phyloP scores from a whole-genome alignment of 2,888 invertebrate species.

The Cantharis rustica region DNA sequence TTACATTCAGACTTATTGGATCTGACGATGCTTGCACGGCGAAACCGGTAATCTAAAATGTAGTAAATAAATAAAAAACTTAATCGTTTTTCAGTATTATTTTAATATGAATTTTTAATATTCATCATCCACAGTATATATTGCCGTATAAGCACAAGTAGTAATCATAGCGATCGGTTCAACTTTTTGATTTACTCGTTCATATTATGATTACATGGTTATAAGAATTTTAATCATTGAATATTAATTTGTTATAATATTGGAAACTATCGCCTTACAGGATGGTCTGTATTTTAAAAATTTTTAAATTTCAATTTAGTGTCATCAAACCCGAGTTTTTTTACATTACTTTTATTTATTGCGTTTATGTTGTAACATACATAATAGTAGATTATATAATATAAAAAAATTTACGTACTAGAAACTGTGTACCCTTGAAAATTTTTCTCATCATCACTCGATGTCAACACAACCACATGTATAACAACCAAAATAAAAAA shows the following conservation, averaged over 20 bases:
- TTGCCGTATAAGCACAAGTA: not conserved
- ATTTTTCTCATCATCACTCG: not conserved
- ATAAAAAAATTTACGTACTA: too few relatives aligned
- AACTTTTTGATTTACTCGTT: not conserved
- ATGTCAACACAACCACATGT: not conserved
- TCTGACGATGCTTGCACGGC: too few relatives aligned
- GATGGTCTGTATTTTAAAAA: not conserved
- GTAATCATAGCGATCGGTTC: not conserved
- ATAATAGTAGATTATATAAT: too few relatives aligned
- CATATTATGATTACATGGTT: not conserved
- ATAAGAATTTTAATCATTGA: not conserved
- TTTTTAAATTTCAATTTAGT: not conserved
- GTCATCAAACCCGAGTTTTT: not conserved
- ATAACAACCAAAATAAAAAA: not conserved
- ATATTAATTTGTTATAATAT: not conserved
- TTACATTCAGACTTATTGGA: too few relatives aligned
- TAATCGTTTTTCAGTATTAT: too few relatives aligned
- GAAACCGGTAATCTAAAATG: too few relatives aligned
- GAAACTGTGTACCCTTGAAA: not conserved
- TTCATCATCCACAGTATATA: too few relatives aligned
- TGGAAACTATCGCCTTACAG: not conserved
- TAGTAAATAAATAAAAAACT: too few relatives aligned
- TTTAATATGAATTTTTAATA: too few relatives aligned
- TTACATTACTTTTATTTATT: not conserved
- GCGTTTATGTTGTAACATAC: too few relatives aligned